A percentile compares a stretch with the other conserved stretches of the same genome.
These are phyloP conservation scores for Protonemura montana DNA, from an alignment of 2,888 invertebrate genomes.

Conservation along the genomic window DNA sequence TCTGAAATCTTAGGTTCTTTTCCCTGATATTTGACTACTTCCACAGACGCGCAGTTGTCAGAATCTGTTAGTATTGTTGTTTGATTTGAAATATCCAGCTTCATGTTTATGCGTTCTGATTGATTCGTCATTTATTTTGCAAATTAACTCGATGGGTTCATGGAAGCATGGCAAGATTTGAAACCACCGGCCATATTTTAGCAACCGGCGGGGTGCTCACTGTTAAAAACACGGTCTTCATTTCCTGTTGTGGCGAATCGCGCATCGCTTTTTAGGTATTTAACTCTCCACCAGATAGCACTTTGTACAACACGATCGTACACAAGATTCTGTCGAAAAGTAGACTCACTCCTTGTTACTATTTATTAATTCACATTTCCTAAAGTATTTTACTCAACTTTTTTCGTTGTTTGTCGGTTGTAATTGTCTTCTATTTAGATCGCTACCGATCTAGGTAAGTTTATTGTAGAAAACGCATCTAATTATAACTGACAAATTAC, in stretches of 20 bases:
- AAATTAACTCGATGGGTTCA: not conserved
- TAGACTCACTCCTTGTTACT: conserved; percentile 30
- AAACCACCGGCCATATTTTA: not conserved
- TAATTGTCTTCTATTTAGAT: not conserved
- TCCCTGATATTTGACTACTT: too few species aligned
- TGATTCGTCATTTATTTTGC: not conserved
- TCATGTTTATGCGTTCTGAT: too few species aligned
- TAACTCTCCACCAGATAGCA: not conserved
- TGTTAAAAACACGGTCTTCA: conserved; percentile 7
- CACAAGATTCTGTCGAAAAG: conserved; percentile 35
- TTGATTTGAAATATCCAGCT: too few species aligned
- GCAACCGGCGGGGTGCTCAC: not conserved
- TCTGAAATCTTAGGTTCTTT: too few species aligned
- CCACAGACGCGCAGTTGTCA: too few species aligned
- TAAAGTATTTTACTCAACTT: conserved; percentile 29
- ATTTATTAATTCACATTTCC: not conserved
- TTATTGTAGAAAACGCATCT: not conserved
- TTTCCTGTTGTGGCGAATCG: not conserved
- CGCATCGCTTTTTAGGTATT: not conserved
- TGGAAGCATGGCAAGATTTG: not conserved
- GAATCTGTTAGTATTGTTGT: too few species aligned
- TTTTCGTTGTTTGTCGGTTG: not conserved
- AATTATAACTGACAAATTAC: not conserved
- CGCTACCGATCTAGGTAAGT: conserved; percentile 24
- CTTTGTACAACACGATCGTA: conserved; percentile 29